phyloP scores from a whole-genome alignment of 2,888 invertebrate genomes.

The Caenorhabditis virilis region DNA sequence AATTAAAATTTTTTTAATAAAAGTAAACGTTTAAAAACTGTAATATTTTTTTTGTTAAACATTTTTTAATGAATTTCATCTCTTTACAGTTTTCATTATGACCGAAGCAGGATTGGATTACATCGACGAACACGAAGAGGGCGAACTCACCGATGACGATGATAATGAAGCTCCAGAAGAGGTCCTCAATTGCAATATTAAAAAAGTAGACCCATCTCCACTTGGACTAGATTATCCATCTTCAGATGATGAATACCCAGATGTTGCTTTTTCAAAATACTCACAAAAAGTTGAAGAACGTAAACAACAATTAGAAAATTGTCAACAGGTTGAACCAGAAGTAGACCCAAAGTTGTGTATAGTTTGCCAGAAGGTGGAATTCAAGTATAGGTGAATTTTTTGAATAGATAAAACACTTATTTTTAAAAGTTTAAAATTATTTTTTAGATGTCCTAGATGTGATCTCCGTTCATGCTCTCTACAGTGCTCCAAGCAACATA shows the following conservation, averaged over 20 bases:
- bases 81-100: neutral
- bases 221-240: constrained; percentile 11
- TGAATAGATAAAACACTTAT: too few species aligned
- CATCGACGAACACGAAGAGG: constrained; percentile 26
- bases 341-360: constrained; percentile 40
- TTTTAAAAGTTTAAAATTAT: neutral
- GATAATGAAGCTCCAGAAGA: constrained; percentile 24
- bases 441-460: constrained; percentile 60
- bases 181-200: neutral
- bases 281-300: constrained; percentile 23
- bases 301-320: neutral
- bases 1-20: neutral
- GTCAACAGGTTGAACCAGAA: neutral
- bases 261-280: constrained; percentile 34
- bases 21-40: neutral
- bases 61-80: neutral
- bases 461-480: constrained; percentile 56
- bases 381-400: constrained; percentile 45
- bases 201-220: neutral
- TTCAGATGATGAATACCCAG: constrained; percentile 40
- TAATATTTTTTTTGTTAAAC: neutral
- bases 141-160: constrained; percentile 32
- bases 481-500: constrained; percentile 59
- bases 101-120: neutral
- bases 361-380: constrained; percentile 41